Percentiles rank a stretch among this genome's conserved stretches.
Conservation (phyloP, 2,797 vertebrate species). For the Sardinella longiceps region DNA sequence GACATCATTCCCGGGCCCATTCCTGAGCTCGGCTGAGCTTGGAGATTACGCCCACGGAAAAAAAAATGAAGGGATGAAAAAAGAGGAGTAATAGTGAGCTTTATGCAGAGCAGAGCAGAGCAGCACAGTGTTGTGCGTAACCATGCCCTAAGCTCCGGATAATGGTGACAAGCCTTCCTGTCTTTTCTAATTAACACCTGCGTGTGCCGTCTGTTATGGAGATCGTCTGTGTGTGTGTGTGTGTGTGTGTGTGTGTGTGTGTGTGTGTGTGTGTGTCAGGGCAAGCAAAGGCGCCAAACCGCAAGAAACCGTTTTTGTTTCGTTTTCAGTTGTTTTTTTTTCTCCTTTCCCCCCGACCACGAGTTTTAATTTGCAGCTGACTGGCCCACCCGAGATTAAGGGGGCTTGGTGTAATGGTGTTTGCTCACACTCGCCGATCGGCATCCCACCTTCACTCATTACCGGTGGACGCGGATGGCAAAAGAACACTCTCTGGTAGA, state of each 20-base stretch:
- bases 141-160: constrained; percentile 14
- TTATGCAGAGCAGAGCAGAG: not conserved
- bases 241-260: too few relatives aligned
- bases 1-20: constrained; percentile 9
- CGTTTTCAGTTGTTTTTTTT: not conserved
- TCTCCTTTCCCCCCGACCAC: not conserved
- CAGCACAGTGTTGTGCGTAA: not conserved
- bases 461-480: not conserved
- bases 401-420: not conserved
- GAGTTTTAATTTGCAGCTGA: not conserved
- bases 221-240: too few relatives aligned
- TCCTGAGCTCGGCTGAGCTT: not conserved
- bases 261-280: not conserved
- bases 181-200: constrained; percentile 27
- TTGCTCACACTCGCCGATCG: not conserved
- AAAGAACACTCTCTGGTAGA: not conserved
- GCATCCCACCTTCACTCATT: not conserved
- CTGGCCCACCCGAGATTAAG: not conserved
- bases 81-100: not conserved
- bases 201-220: not conserved
- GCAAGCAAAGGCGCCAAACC: not conserved
- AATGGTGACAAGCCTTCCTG: constrained; percentile 18
- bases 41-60: not conserved
- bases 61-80: not conserved
- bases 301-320: not conserved